Conservation (phyloP, 2,113 vertebrate species). For the Tetrao urogallus region DNA sequence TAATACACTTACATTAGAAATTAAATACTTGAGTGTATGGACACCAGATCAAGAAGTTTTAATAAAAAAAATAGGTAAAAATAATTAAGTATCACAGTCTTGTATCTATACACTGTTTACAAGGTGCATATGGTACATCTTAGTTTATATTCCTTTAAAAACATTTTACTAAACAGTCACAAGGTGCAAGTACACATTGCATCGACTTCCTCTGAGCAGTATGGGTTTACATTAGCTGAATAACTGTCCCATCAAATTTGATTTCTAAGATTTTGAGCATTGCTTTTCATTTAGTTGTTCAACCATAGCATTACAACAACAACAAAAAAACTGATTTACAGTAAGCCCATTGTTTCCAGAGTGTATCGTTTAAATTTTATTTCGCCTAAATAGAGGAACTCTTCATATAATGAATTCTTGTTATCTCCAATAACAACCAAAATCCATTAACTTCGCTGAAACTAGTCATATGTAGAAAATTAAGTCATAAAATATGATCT, state of each 20-base stretch:
- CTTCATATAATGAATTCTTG: background rate
- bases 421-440: background rate
- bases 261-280: background rate
- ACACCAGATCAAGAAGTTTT: background rate
- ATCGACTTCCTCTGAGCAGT: background rate
- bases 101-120: background rate
- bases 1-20: background rate
- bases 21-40: background rate
- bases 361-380: slow-evolving; percentile 14
- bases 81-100: background rate
- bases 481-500: slow-evolving; percentile 7
- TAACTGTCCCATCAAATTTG: background rate
- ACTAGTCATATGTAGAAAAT: slow-evolving; percentile 21
- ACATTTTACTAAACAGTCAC: background rate
- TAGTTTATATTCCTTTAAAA: background rate
- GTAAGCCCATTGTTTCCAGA: background rate
- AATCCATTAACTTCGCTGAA: slow-evolving; percentile 39
- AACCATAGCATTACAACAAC: background rate
- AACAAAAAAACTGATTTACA: slow-evolving; percentile 10
- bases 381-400: background rate
- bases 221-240: background rate
- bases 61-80: background rate
- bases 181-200: background rate
- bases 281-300: slow-evolving; percentile 28
- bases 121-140: background rate